Evolutionary conservation across 92 coral and sea anemone species (phyloP), one percentile per base, ranked within the genome.

Genomic region (Parazoanthus swiftii): DNA sequence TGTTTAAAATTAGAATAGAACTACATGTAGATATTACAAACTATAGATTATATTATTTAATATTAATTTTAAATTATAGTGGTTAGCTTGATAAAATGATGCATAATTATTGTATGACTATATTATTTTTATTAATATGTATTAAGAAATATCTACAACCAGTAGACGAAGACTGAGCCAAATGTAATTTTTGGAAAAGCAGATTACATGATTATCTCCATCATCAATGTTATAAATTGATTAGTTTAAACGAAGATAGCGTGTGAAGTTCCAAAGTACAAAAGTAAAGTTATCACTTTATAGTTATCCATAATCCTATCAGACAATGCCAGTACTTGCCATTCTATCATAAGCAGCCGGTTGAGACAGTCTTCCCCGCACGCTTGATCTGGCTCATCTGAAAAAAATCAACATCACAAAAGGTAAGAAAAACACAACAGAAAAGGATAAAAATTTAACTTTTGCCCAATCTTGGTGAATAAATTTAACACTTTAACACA

Each of bases 351-450:
- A 33, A 97, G 86, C 51, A 97, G 85, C 85, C 99, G 90, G 72
- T 97, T 97, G 3, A 97, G 89, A 79, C 99, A 97, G 74, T 97
- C 93, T 79, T 97, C 98, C 1, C 99, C 99, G 91, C 99, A 97
- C 8, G 96, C 95, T 75, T 82, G 93, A 39, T 81, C 92, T 50
- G 84, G 85, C 18, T 91, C 93, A 86, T 95, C 99, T 94, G 87
- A 33, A 13, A 9, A 29, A 54, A 44, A 85, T 1, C 23, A 54
- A 63, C 8, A 58, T 3, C 29, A 85, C 38, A 82, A 5, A 56
- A 8, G 63, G 38, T 26, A 65, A 59, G 4, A 15, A 35, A 5
- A 14, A 35, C 9, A 16, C 78, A 38, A 20, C 0, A 15, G 4
- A 58, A 54, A 54, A 54, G 9, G 20, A 3, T 2, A 63, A 63